phyloP scores from a whole-genome alignment of 2,113 vertebrate genomes.

The Malaclemys terrapin region DNA sequence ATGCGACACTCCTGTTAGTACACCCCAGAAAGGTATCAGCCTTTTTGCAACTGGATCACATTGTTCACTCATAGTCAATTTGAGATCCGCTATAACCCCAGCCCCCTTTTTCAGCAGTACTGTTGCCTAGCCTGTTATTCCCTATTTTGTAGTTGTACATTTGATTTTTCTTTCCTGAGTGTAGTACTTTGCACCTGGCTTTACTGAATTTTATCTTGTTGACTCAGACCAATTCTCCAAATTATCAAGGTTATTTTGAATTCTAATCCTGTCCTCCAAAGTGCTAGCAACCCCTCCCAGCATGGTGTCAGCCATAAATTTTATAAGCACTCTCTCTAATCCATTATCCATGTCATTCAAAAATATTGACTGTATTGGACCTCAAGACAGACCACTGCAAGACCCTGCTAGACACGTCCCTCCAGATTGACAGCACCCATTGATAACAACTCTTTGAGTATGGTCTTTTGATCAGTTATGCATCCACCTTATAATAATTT shows the following conservation, averaged over 20 bases:
- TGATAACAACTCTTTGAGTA: background rate
- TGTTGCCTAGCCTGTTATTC: background rate
- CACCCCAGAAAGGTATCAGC: background rate
- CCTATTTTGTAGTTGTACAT: background rate
- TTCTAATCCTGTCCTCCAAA: background rate
- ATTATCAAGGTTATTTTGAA: background rate
- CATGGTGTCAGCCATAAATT: background rate
- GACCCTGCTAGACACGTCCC: background rate
- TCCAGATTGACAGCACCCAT: background rate
- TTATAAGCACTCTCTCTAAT: background rate
- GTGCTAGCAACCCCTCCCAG: background rate
- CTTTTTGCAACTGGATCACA: background rate
- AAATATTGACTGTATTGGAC: background rate
- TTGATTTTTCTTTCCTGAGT: background rate
- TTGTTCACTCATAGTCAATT: background rate
- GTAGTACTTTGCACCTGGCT: background rate
- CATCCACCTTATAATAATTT: background rate
- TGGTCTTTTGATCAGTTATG: background rate
- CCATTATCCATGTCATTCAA: background rate
- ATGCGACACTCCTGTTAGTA: background rate
- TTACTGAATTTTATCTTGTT: background rate
- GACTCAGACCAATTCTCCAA: background rate
- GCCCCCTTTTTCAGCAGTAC: background rate
- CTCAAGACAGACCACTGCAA: background rate
- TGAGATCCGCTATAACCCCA: background rate